Base-by-base conservation (phyloP, 2,797 vertebrate genomes). In the Halcyon smyrnensis region DNA sequence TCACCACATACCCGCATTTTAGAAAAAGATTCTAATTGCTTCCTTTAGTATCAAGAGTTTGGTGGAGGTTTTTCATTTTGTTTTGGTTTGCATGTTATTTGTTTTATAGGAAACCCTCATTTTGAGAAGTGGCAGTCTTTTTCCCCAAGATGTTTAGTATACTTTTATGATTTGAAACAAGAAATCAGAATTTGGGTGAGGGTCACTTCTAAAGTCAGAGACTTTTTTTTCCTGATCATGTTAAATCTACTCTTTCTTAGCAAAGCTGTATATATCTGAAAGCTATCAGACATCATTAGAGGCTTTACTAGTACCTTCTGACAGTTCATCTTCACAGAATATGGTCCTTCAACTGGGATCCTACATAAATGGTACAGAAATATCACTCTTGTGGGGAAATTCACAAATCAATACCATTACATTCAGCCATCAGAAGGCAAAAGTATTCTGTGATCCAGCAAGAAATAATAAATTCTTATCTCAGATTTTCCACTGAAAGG, bases 131-230 rank as follows among this genome's bases (percentile, higher is more conserved):
- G 41, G 41, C 16, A 43, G 41, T 20, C 46, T 48, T 23, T 24
- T 76, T 51, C 43, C 16, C 13, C 13, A 67, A 54, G 9, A n/a
- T 27, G 4, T 43, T 88, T 32, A 70, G 70, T 37, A 73, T 8
- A 59, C 7, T 68, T 65, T 16, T 54, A 39, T 20, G 18, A 78
- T 70, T 74, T 73, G 27, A 64, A 93, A 76, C 2, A 82, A 56
- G 18, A 62, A 86, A 62, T 25, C 60, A 16, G 34, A 68, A 79
- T 19, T 51, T 46, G 39, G 12, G 21, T 59, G 14, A 87, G 2
- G 3, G 12, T n/a, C 0, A 0, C 11, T 75, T 60, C 37, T 28
- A 27, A 53, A 70, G 21, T 39, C 3, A 10, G 11, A 75, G 17
- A 37, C 9, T 27, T 11, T 17, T 4, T 83, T 85, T 59, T 60